These are phyloP conservation scores for Rhynchophorus ferrugineus DNA, from an alignment of 1,140 invertebrate genomes.

Conservation along the genomic window DNA sequence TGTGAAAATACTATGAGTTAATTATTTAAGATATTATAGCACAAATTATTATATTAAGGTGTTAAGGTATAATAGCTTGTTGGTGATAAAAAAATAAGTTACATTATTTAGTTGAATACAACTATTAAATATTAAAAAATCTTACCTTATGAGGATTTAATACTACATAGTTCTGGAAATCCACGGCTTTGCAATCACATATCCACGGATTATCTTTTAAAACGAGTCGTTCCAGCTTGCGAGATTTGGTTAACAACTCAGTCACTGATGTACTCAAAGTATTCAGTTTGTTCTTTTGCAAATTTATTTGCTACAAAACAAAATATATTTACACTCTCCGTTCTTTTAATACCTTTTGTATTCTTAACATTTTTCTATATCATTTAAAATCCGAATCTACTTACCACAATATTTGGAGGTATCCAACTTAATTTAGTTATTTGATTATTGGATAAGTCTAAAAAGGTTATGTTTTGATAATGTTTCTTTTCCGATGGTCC, in stretches of 20 bases:
- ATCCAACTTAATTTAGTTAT: slow-evolving; percentile 24
- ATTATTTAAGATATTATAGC: too few species aligned
- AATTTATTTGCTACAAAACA: slow-evolving; percentile 26
- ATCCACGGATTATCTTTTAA: slow-evolving; percentile 34
- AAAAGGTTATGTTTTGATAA: slow-evolving; percentile 21
- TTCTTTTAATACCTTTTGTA: too few species aligned
- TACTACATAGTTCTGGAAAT: slow-evolving; percentile 23
- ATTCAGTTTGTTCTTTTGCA: slow-evolving; percentile 27
- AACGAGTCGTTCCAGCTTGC: slow-evolving; percentile 15
- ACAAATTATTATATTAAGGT: too few species aligned
- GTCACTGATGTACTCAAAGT: slow-evolving; percentile 22
- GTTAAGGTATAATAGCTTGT: too few species aligned
- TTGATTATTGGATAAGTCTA: slow-evolving; percentile 27
- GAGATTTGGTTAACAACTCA: slow-evolving; percentile 18
- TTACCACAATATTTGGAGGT: slow-evolving; percentile 25
- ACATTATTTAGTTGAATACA: too few species aligned
- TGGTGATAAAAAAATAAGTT: too few species aligned
- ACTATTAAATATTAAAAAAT: too few species aligned
- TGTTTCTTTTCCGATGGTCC: slow-evolving; percentile 3
- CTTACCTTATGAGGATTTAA: too few species aligned
- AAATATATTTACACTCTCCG: slow-evolving; percentile 2
- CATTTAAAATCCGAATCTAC: too few species aligned
- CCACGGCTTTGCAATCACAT: slow-evolving; percentile 23
- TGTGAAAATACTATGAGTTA: too few species aligned
- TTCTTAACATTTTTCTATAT: too few species aligned